These are phyloP conservation scores for Onychorhynchus coronatus DNA, from an alignment of 2,113 vertebrate genomes.

Conservation along the genomic window DNA sequence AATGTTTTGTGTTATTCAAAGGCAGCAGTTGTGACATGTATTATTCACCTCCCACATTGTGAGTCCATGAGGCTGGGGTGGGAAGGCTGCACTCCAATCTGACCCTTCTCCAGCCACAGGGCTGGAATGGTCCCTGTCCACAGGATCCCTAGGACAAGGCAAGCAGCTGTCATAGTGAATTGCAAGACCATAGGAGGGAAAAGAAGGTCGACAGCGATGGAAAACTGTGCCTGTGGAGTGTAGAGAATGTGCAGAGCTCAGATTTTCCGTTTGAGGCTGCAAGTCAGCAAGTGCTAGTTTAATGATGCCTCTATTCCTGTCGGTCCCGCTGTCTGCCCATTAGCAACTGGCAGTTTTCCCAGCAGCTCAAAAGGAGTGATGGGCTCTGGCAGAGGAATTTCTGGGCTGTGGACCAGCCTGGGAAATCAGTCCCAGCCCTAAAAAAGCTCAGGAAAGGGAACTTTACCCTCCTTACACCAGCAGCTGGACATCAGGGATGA, in stretches of 20 bases:
- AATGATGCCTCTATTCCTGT: not conserved
- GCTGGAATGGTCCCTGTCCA: not conserved
- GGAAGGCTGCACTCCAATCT: rapidly evolving
- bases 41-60: not conserved
- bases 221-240: not conserved
- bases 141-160: not conserved
- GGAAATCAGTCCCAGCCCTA: not conserved
- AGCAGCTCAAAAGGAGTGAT: not conserved
- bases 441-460: not conserved
- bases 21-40: rapidly evolving
- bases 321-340: rapidly evolving
- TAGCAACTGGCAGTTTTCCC: not conserved
- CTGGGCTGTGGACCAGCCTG: not conserved
- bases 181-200: rapidly evolving
- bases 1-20: not conserved
- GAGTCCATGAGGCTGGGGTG: not conserved
- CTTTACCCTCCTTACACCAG: not conserved
- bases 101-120: not conserved
- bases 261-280: not conserved
- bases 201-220: not conserved
- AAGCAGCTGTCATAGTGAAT: not conserved
- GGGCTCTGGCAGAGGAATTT: not conserved
- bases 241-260: not conserved
- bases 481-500: rapidly evolving
- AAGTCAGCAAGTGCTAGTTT: not conserved